phyloP scores from a whole-genome alignment of 2,797 vertebrate genomes.

The Fistularia tabacaria region DNA sequence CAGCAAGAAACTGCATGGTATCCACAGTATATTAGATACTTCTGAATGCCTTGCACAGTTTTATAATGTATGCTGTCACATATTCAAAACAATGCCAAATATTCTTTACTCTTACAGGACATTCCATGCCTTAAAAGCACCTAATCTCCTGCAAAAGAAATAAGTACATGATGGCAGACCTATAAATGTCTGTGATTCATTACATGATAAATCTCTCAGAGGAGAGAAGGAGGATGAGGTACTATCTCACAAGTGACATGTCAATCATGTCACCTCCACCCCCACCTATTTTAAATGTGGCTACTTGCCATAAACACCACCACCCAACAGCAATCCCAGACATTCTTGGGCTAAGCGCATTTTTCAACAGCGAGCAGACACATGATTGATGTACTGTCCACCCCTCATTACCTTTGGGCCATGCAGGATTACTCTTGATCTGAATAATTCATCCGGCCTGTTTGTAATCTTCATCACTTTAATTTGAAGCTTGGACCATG shows the following conservation, averaged over 20 bases:
- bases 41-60: too few relatives aligned
- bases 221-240: conserved; percentile 42
- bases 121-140: conserved; percentile 18
- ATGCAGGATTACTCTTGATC: conserved; percentile 38
- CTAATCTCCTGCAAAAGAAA: conserved; percentile 31
- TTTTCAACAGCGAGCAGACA: conserved; percentile 23
- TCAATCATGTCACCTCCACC: conserved; percentile 55
- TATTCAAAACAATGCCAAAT: conserved; percentile 1
- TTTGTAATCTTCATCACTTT: conserved; percentile 44
- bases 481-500: conserved; percentile 25
- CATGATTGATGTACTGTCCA: conserved; percentile 48
- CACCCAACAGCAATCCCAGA: conserved; percentile 25
- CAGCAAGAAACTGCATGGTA: too few relatives aligned
- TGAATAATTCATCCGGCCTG: conserved; percentile 54
- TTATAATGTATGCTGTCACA: background rate
- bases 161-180: conserved; percentile 30
- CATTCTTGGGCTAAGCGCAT: conserved; percentile 35
- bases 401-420: conserved; percentile 33
- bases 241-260: conserved; percentile 63
- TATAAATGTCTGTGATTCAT: conserved; percentile 53
- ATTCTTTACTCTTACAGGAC: conserved; percentile 9
- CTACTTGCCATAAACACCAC: conserved; percentile 49
- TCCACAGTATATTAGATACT: too few relatives aligned
- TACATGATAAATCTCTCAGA: conserved; percentile 58
- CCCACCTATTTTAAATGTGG: conserved; percentile 44